Percentiles rank a stretch among this genome's conserved stretches.
phyloP scores from a whole-genome alignment of 2,113 vertebrate species.

The Carassius gibelio region DNA sequence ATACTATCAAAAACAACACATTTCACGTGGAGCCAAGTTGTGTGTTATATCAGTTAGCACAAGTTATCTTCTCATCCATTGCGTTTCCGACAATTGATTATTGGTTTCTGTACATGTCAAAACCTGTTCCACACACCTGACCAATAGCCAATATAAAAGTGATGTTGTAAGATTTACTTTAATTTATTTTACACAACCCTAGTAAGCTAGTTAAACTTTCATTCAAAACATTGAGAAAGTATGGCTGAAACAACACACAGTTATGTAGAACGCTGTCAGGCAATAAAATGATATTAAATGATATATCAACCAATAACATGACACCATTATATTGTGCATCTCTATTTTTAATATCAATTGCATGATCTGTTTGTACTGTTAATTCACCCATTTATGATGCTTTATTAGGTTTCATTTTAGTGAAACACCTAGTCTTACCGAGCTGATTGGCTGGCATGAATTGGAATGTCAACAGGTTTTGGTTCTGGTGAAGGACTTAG shows the following conservation, averaged over 20 bases:
- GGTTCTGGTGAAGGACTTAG: conserved; percentile 94
- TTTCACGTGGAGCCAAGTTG: neutral
- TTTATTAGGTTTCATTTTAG: neutral
- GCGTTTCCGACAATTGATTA: conserved; percentile 27
- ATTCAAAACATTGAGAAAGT: too few relatives aligned
- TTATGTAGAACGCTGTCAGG: too few relatives aligned
- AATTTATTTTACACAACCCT: too few relatives aligned
- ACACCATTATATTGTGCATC: too few relatives aligned
- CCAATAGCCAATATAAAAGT: neutral
- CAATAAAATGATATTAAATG: too few relatives aligned
- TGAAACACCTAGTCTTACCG: conserved; percentile 75
- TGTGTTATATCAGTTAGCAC: neutral
- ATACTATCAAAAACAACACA: neutral
- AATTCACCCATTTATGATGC: neutral
- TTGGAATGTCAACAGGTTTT: conserved; percentile 92
- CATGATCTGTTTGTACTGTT: neutral
- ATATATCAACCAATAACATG: too few relatives aligned
- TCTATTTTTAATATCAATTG: neutral
- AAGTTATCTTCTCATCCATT: neutral
- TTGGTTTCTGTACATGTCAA: neutral
- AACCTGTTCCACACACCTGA: neutral
- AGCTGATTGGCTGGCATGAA: conserved; percentile 96
- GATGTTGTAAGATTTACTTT: neutral
- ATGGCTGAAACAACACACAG: too few relatives aligned
- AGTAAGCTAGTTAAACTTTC: too few relatives aligned